These are phyloP conservation scores for Nasonia longicornis DNA, from an alignment of 1,140 invertebrate species.

Conservation along the genomic window DNA sequence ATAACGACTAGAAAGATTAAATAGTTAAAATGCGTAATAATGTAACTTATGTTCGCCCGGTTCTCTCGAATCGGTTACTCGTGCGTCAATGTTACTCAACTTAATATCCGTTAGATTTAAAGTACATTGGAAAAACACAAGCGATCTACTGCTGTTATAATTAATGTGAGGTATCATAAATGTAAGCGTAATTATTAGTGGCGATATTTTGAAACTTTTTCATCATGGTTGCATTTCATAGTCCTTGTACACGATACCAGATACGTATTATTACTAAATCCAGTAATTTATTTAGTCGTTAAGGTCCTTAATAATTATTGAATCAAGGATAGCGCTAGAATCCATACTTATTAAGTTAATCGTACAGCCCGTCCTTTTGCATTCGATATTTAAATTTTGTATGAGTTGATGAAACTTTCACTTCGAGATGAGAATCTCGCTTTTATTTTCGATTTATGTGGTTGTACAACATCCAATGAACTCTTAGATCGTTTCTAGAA, in stretches of 20 bases:
- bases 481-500: not conserved
- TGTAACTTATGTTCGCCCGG: not conserved
- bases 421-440: not conserved
- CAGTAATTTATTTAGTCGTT: constrained; percentile 23
- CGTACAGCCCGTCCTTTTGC: constrained; percentile 14
- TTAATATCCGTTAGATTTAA: constrained; percentile 36
- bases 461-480: too few relatives aligned
- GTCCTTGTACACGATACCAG: not conserved
- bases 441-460: not conserved
- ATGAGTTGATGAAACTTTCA: not conserved
- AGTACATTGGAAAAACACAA: constrained; percentile 41
- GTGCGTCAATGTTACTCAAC: constrained; percentile 31
- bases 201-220: constrained; percentile 14
- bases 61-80: constrained; percentile 11
- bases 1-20: not conserved
- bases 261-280: constrained; percentile 10
- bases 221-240: not conserved
- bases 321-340: constrained; percentile 39
- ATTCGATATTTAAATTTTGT: not conserved
- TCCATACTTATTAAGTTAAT: not conserved
- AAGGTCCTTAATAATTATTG: not conserved
- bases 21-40: not conserved
- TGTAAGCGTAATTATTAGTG: constrained; percentile 26
- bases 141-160: constrained; percentile 23
- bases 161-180: constrained; percentile 40